Base-by-base conservation (phyloP, 2,113 vertebrate genomes). In the Crotalus tigris region DNA sequence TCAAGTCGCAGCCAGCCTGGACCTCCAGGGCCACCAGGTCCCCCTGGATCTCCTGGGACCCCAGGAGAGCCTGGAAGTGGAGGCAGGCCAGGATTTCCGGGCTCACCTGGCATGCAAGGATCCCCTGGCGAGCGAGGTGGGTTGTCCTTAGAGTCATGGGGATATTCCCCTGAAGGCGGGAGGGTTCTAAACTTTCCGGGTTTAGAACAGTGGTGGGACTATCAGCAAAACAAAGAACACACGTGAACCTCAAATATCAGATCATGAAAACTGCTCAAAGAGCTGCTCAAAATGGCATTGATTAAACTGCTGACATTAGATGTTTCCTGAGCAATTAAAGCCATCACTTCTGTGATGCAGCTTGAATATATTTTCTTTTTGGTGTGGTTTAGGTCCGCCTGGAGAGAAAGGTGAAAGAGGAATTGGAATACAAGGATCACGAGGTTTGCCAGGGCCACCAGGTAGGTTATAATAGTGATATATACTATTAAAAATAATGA, bases 361-460 rank as follows among this genome's bases (percentile, higher is more conserved):
- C 87, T 88, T 2, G 94, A 87, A 90, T 92, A 75, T 39, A 44
- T 24, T 21, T 17, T 75, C 81, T 92, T 17, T 89, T 88, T 91
- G n/a, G 12, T 93, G 21, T 96, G 89, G 6, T 91, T 15, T 97
- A 99, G 99, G 99, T 92, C 94, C 97, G 21, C 92, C 98, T 44
- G 99, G 99, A 97, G 99, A 99, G 97, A 99, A 99, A 94, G 99
- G 99, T 0, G 99, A 99, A 85, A 97, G 98, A 96, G 99, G 98
- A 17, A 96, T 97, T 33, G 99, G 99, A 95, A 98, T 98, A 95
- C 98, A 98, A 96, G 99, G 99, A 96, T 97, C 98, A 11, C 97
- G 98, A 97, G 99, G 99, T 91, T 97, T 97, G 23, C 96, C 94
- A 1, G 99, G 99, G 92, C 98, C 99, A 21, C 97, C 99, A 96